phyloP scores from a whole-genome alignment of 2,797 vertebrate genomes.

The Parambassis ranga region DNA sequence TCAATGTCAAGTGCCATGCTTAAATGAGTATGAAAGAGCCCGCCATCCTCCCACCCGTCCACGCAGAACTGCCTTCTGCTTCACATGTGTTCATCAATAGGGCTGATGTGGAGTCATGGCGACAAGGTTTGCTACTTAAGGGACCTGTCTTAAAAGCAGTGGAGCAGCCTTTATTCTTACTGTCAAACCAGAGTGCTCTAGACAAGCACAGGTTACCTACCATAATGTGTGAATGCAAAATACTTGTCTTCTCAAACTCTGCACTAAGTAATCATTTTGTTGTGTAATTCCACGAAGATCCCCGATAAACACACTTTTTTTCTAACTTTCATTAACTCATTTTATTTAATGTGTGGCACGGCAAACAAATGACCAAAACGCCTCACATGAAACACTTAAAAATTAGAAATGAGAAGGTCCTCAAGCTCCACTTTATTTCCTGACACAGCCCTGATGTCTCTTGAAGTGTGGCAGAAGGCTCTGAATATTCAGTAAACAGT shows the following conservation, averaged over 20 bases:
- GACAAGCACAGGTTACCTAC: conserved; percentile 31
- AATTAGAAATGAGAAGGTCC: conserved; percentile 29
- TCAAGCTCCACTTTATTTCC: conserved; percentile 32
- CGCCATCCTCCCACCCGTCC: conserved; percentile 16
- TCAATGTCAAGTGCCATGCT: conserved; percentile 57
- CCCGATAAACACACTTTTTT: conserved; percentile 21
- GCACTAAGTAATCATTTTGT: conserved; percentile 19
- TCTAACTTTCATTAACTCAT: conserved; percentile 20
- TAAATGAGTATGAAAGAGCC: conserved; percentile 63
- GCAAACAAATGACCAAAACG: background rate
- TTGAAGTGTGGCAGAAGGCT: conserved; percentile 62
- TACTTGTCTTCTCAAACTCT: conserved; percentile 47
- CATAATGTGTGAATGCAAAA: conserved; percentile 61
- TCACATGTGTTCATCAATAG: conserved; percentile 69
- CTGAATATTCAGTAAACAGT: conserved; percentile 72
- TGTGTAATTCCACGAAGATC: conserved; percentile 14
- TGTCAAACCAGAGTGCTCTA: conserved; percentile 13
- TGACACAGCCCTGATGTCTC: conserved; percentile 32
- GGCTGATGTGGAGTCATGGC: conserved; percentile 53
- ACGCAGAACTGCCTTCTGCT: conserved; percentile 48
- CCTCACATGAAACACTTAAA: conserved; percentile 27
- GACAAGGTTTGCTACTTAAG: conserved; percentile 75
- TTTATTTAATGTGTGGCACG: background rate
- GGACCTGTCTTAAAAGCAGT: conserved; percentile 47
- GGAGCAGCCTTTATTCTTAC: conserved; percentile 37